Evolutionary conservation across 1,140 invertebrate genomes (phyloP), one percentile per base, ranked within the genome.

Genomic region (Drosophila chauvacae): DNA sequence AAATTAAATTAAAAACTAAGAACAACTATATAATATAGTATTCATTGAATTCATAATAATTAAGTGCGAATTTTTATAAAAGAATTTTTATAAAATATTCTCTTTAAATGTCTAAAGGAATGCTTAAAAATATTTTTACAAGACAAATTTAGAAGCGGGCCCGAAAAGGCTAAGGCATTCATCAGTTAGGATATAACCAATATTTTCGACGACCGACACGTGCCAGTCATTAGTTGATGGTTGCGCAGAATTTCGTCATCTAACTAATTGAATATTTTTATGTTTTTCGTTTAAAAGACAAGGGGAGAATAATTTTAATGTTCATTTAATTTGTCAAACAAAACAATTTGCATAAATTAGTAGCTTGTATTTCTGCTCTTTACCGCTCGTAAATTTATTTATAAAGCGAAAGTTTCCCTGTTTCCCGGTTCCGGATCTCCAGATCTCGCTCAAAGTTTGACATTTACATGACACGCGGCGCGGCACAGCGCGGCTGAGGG

Each of bases 241-340:
- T n/a, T 26, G 14, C 9, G 16, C 13, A 11, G 42, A 20, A 18
- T 37, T 60, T 42, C 7, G 33, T 45, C 62, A 55, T 56, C 63
- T 39, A 68, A 47, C 44, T 72, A 71, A 72, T 72, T 51, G 44
- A 72, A 72, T 60, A 72, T 73, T 72, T 73, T 72, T 72, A 23
- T 59, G 30, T 37, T 51, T 10, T 30, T 37, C 35, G 10, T 37
- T 37, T 18, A 7, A 45, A 41, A 55, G 42, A 47, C 58, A 33
- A 47, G 16, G 33, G 39, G 56, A 16, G 53, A 76, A 78, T 78
- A 58, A 58, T 66, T 78, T 71, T 78, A 53, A 80, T 80, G 56
- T 80, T 79, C 68, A 80, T 73, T 79, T 80, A 79, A 79, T 80
- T 63, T 74, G 77, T 79, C 70, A 80, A 80, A 58, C 60, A 79